Evolutionary conservation across 2,113 vertebrate genomes (phyloP).

Genomic region (Megaceryle torquata): DNA sequence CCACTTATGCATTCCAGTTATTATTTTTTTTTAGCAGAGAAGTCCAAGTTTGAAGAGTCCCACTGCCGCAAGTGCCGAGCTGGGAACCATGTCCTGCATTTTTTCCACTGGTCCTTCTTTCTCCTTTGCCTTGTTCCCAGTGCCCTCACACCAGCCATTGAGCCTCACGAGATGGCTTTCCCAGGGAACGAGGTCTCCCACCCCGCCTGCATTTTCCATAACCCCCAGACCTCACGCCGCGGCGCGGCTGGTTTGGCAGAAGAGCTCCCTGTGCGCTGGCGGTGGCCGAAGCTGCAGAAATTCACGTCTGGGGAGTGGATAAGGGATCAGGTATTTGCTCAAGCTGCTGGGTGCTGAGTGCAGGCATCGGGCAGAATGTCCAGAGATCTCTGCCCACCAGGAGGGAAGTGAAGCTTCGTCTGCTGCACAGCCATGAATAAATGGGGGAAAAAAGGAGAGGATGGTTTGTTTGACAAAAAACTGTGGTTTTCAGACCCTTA

Average conservation of each 20-base stretch:
- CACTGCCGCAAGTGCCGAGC: neutral
- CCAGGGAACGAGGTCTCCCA: neutral
- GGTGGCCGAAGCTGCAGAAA: neutral
- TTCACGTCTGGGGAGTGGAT: neutral
- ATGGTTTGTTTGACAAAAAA: neutral
- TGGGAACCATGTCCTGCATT: neutral
- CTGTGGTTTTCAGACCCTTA: neutral
- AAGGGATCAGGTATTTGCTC: neutral
- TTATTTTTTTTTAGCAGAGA: neutral
- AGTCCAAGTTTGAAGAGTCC: slow-evolving; percentile 30
- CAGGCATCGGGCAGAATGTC: neutral
- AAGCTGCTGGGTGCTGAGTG: neutral
- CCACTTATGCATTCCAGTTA: slow-evolving; percentile 19
- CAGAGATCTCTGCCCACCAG: neutral
- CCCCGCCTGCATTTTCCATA: neutral
- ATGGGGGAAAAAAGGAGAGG: neutral
- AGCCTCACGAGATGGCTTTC: neutral
- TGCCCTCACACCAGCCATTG: neutral
- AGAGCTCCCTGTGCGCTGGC: neutral
- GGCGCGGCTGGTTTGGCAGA: neutral
- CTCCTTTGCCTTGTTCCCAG: neutral
- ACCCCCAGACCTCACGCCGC: neutral
- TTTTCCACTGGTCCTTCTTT: neutral
- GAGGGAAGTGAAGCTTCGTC: neutral
- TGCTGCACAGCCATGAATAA: accelerated